Base-by-base conservation (phyloP, 37 sponge, comb jelly and placozoan genomes). In the Amphimedon queenslandica region DNA sequence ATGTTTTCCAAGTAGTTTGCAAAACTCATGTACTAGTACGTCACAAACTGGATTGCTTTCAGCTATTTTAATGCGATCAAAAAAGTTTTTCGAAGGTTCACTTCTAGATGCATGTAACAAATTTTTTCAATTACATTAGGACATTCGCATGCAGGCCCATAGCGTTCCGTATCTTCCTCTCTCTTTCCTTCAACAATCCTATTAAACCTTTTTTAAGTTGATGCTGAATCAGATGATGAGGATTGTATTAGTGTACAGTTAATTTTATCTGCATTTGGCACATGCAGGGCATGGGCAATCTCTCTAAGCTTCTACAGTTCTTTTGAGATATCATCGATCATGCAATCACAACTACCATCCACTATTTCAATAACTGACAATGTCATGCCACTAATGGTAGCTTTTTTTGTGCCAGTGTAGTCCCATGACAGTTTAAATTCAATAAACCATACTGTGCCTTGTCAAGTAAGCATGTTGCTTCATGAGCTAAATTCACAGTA, bases 71-170 rank as follows among this genome's bases (percentile, higher is more conserved):
- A n/a, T n/a, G n/a, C n/a, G n/a, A n/a, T n/a, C n/a, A n/a, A n/a
- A n/a, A n/a, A n/a, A n/a, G n/a, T n/a, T n/a, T n/a, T n/a, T n/a
- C n/a, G n/a, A n/a, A n/a, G n/a, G n/a, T n/a, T n/a, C n/a, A n/a
- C n/a, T n/a, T n/a, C n/a, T n/a, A n/a, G n/a, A 65, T 77, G 77
- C 77, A 77, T 77, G 2, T 67, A 67, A 66, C 77, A 77, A 40
- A 77, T 31, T 4, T 64, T 77, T 43, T 77, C 77, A 30, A 29
- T 40, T 4, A 29, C 47, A 18, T 70, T 53, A 40, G 71, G 2
- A 41, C 6, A 13, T 25, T 8, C n/a, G n/a, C n/a, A 2, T 64
- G 42, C 25, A n/a, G 40, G 40, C 10, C n/a, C n/a, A n/a, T 42
- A 70, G 4, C 21, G 8, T 41, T 41, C 42, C 16, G 5, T 24